Evolutionary conservation across 2,888 invertebrate species (phyloP).

Genomic region (Ypsolopha scabrella): DNA sequence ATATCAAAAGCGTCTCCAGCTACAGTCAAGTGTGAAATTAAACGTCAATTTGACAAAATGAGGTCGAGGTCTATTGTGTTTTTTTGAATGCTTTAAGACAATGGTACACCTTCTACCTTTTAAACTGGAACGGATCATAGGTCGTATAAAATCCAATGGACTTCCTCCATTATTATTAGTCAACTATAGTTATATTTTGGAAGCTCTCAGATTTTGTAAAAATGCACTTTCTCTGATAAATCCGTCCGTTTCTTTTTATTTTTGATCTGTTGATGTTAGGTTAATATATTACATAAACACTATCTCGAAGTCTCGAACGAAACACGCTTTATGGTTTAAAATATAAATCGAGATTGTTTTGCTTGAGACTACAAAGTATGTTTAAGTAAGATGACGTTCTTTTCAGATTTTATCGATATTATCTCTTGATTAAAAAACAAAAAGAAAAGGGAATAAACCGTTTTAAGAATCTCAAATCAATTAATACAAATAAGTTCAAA

Average conservation of each 20-base stretch:
- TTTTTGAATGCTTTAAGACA: not conserved
- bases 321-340: not conserved
- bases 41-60: not conserved
- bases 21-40: slow-evolving; percentile 1
- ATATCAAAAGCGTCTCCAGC: not conserved
- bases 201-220: not conserved
- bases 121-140: not conserved
- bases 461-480: too few species aligned
- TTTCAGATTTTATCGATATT: too few species aligned
- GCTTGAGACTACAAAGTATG: too few species aligned
- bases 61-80: not conserved
- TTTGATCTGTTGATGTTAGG: not conserved
- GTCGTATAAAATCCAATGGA: not conserved
- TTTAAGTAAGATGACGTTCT: too few species aligned
- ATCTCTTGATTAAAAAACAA: too few species aligned
- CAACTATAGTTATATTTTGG: too few species aligned
- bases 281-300: not conserved
- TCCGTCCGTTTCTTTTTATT: not conserved
- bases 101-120: not conserved
- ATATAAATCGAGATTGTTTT: too few species aligned
- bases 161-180: not conserved
- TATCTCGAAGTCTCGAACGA: not conserved
- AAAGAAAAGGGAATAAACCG: too few species aligned
- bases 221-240: not conserved
- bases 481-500: too few species aligned